A percentile compares a stretch with the other conserved stretches of the same genome.
Conservation (phyloP, 2,113 vertebrate species). For the Emydura subglobosa region DNA sequence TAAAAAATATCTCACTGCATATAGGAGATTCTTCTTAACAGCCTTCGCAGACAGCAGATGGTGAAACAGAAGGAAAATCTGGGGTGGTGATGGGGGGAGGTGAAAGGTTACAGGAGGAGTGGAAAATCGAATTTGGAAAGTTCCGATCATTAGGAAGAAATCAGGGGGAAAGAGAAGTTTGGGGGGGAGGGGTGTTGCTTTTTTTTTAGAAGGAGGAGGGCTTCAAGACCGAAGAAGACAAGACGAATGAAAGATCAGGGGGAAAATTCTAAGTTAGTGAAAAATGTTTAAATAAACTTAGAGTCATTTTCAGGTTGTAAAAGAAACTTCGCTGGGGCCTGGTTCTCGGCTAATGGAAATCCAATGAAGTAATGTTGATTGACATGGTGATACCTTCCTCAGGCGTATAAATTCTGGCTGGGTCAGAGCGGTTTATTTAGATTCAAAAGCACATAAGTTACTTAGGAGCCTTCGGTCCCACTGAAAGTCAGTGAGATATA, state of each 20-base stretch:
- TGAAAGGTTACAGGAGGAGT: slow-evolving; percentile 18
- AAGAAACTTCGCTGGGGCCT: neutral
- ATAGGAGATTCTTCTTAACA: neutral
- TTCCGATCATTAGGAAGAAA: neutral
- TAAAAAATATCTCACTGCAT: neutral
- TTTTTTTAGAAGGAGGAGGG: neutral
- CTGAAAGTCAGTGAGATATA: too few relatives aligned
- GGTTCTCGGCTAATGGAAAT: neutral
- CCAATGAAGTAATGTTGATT: neutral
- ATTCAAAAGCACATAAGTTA: neutral
- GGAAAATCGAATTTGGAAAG: slow-evolving; percentile 2
- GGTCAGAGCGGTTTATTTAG: neutral
- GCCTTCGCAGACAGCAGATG: slow-evolving; percentile 26
- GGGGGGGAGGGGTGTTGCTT: neutral
- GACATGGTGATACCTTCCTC: neutral
- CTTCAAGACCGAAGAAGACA: neutral
- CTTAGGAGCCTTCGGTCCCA: neutral
- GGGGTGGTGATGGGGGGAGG: slow-evolving; percentile 16
- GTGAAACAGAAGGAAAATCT: slow-evolving; percentile 25
- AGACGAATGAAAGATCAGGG: neutral
- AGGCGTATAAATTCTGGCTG: neutral
- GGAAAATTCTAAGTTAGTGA: neutral
- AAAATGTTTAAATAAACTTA: neutral
- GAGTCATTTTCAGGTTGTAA: neutral
- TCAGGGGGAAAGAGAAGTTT: neutral